These are phyloP conservation scores for Smutsia gigantea DNA, from an alignment of 2,797 vertebrate genomes.

Conservation along the genomic window DNA sequence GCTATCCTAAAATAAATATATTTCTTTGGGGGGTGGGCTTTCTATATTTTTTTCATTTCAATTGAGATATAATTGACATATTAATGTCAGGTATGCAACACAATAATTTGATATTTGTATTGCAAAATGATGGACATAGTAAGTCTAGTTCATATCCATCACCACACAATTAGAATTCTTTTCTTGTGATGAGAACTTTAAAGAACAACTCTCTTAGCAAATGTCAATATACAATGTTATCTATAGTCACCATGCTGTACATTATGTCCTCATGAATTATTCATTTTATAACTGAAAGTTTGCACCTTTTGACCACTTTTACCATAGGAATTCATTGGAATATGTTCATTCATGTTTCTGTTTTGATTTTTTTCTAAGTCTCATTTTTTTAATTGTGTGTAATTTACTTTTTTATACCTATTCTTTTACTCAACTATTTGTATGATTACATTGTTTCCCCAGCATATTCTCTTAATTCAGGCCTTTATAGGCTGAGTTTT, in stretches of 20 bases:
- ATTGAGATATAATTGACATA: neutral
- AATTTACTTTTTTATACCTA: neutral
- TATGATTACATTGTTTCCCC: neutral
- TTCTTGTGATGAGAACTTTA: neutral
- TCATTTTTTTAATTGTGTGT: neutral
- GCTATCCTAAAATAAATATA: neutral
- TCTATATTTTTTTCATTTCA: neutral
- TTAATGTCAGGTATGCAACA: neutral
- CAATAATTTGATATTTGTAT: neutral
- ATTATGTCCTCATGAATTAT: neutral
- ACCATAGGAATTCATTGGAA: neutral
- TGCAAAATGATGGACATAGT: neutral
- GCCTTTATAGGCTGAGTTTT: neutral
- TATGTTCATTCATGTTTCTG: neutral
- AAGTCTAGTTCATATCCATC: neutral
- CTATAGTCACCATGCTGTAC: neutral
- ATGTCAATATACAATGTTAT: neutral
- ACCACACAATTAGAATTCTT: neutral
- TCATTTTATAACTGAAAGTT: neutral
- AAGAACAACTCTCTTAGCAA: neutral
- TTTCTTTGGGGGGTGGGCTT: neutral
- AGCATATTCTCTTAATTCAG: neutral
- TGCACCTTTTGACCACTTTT: neutral
- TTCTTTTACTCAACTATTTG: neutral
- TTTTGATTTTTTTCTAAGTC: neutral